These are phyloP conservation scores for Drosophila punjabiensis DNA, from an alignment of 1,140 invertebrate species.

Conservation along the genomic window DNA sequence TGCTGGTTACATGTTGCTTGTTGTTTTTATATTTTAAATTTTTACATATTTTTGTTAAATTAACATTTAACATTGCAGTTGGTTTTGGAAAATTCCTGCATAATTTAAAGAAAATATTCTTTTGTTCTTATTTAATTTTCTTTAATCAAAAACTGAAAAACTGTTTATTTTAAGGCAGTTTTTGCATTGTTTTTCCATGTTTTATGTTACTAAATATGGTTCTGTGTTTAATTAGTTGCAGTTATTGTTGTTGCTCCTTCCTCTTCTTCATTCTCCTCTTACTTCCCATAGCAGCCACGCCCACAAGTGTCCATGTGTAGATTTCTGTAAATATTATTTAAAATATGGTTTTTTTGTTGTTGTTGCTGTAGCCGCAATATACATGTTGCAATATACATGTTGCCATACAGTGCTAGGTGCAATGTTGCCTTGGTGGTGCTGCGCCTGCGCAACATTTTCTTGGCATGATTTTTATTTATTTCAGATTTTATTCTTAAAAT, in stretches of 20 bases:
- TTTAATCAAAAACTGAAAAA: neutral
- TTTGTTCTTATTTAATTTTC: neutral
- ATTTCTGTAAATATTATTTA: constrained; percentile 74
- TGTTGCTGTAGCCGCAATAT: constrained; percentile 44
- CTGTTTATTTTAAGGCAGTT: neutral
- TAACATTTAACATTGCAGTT: constrained; percentile 2
- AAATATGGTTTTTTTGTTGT: constrained; percentile 54
- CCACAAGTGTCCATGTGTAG: constrained; percentile 79
- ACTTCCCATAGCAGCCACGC: constrained; percentile 70
- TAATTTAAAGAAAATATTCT: neutral
- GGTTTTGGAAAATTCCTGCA: neutral
- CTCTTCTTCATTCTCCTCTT: constrained; percentile 11
- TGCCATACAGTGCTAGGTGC: constrained; percentile 18
- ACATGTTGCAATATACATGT: constrained; percentile 26
- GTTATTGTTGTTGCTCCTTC: constrained; percentile 19
- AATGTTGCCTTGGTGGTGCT: constrained; percentile 58
- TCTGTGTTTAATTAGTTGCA: constrained; percentile 19
- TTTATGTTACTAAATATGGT: neutral
- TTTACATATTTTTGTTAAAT: neutral
- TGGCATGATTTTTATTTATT: constrained; percentile 19
- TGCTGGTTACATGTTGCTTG: constrained; percentile 13
- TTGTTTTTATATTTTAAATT: neutral
- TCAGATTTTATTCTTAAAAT: neutral
- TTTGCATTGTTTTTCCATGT: neutral
- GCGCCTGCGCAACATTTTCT: constrained; percentile 74